Percentiles rank a stretch among this genome's conserved stretches.
phyloP scores from a whole-genome alignment of 2,888 invertebrate genomes.

The Sminthurides aquaticus region DNA sequence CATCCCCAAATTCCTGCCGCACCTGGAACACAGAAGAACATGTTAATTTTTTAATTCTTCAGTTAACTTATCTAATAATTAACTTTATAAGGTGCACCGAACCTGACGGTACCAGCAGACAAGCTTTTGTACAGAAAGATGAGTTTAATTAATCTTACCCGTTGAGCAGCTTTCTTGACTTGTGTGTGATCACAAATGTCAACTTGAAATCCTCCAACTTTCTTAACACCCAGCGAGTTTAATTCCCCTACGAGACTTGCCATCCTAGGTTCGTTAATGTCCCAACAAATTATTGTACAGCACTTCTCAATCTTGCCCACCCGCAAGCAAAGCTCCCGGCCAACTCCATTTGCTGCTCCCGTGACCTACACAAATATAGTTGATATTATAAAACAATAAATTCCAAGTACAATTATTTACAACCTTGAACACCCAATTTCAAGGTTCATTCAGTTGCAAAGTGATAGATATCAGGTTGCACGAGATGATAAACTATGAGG shows the following conservation, averaged over 20 bases:
- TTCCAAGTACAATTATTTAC: not conserved
- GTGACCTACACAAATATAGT: slow-evolving; percentile 11
- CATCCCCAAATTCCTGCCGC: slow-evolving; percentile 23
- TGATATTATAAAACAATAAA: not conserved
- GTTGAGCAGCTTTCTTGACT: slow-evolving; percentile 7
- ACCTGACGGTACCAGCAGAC: no score
- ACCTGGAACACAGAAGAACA: no score
- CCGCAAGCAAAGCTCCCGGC: slow-evolving; percentile 10
- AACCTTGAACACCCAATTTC: not conserved
- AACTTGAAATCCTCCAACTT: not conserved
- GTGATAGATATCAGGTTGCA: no score
- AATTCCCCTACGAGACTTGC: slow-evolving; percentile 3
- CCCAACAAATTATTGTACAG: slow-evolving; percentile 21
- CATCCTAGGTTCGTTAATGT: not conserved
- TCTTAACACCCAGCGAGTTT: slow-evolving; percentile 5
- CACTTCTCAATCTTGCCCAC: slow-evolving; percentile 6
- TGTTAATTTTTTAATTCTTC: no score
- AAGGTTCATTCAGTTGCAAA: not conserved
- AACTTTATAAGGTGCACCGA: no score
- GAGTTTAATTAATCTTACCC: no score
- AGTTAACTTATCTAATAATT: no score
- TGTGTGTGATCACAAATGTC: slow-evolving; percentile 10
- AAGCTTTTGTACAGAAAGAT: no score
- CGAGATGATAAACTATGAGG: no score
- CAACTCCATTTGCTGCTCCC: slow-evolving; percentile 9